These are phyloP conservation scores for Catharus fuscescens DNA, from an alignment of 2,113 vertebrate genomes.

Conservation along the genomic window DNA sequence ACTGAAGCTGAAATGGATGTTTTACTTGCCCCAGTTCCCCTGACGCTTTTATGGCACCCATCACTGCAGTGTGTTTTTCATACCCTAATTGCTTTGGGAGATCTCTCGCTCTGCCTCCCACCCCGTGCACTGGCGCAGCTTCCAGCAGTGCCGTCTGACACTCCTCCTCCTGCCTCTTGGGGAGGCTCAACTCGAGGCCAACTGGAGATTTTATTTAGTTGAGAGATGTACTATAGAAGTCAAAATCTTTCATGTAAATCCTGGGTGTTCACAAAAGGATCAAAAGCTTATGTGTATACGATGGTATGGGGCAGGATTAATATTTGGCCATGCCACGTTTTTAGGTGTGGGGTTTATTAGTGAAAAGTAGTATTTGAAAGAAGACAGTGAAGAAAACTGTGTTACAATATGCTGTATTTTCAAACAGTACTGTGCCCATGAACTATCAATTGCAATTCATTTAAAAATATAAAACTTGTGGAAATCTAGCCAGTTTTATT, in stretches of 20 bases:
- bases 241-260: conserved; percentile 40
- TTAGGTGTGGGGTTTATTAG: neutral
- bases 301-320: neutral
- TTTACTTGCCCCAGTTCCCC: conserved; percentile 2
- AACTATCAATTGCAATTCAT: neutral
- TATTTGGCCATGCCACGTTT: neutral
- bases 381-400: neutral
- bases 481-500: neutral
- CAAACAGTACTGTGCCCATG: neutral
- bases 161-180: conserved; percentile 36
- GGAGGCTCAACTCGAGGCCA: conserved; percentile 53
- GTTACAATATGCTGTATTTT: neutral
- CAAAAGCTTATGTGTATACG: neutral
- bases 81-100: neutral
- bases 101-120: neutral
- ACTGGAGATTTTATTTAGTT: conserved; percentile 12
- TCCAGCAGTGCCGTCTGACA: neutral
- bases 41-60: neutral
- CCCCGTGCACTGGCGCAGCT: neutral
- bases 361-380: neutral
- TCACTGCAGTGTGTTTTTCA: conserved; percentile 1
- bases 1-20: conserved; percentile 20
- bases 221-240: neutral
- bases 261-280: neutral
- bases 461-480: neutral